phyloP scores from a whole-genome alignment of 1,140 invertebrate species.

The Drosophila neocordata region DNA sequence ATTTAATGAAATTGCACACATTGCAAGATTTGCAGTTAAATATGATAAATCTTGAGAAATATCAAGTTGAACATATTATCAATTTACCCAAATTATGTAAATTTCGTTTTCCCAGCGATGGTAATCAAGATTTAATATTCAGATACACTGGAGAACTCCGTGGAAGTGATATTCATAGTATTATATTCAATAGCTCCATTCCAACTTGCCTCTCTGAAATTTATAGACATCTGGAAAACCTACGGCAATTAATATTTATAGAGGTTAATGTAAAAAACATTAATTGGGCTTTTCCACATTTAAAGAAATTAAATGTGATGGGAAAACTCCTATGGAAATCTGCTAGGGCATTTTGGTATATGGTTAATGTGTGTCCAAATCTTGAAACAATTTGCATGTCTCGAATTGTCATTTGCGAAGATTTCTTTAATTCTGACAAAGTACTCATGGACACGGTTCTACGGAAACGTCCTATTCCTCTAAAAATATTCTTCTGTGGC shows the following conservation, averaged over 20 bases:
- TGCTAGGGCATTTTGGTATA: neutral
- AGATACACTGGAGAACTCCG: neutral
- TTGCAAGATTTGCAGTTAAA: neutral
- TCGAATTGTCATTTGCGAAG: neutral
- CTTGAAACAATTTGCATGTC: neutral
- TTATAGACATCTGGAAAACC: neutral
- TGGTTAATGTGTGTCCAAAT: neutral
- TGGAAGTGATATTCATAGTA: neutral
- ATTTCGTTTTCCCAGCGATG: neutral
- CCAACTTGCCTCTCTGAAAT: neutral
- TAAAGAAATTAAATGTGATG: neutral
- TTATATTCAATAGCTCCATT: neutral
- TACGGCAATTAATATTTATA: neutral
- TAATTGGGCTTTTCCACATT: neutral
- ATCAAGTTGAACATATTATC: neutral
- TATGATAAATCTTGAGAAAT: neutral
- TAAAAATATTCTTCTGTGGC: neutral
- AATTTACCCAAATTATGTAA: neutral
- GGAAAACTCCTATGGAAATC: neutral
- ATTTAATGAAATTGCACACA: neutral
- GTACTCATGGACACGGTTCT: neutral
- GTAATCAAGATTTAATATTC: neutral
- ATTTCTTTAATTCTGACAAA: neutral
- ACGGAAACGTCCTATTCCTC: neutral
- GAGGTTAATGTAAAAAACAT: neutral